Evolutionary conservation across 2,113 vertebrate species (phyloP), one percentile per base, ranked within the genome.

Genomic region (Aviceda subcristata): DNA sequence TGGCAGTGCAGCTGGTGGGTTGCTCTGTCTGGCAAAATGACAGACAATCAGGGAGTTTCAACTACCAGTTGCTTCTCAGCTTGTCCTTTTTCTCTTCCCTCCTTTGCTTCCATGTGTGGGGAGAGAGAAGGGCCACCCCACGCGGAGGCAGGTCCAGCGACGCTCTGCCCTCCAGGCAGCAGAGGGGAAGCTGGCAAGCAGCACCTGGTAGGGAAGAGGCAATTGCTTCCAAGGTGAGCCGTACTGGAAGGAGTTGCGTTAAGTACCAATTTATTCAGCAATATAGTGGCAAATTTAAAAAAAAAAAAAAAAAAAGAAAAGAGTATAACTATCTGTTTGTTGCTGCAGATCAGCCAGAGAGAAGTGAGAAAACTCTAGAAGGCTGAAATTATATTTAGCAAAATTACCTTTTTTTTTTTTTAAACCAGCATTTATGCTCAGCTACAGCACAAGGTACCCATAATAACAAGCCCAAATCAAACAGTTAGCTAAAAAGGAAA

Each of bases 111-210:
- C 22, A 14, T 8, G 7, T 11, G 3, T 2, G 3, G 6, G 4
- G 8, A 21, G 3, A 55, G 11, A 66, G 24, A 86, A 16, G 12
- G 9, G 29, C 32, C 32, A 57, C 6, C 5, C 29, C 23, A 26
- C 4, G 18, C 0, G 2, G 34, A 53, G 24, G 24, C 9, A 71
- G n/a, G n/a, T 55, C 46, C n/a, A 92, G 29, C 1, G 19, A 69
- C 30, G 55, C 10, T 71, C 34, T 53, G 38, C 45, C 12, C 19
- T 85, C 26, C 9, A 14, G 7, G 16, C 11, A 76, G 55, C 11
- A 57, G 23, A 27, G 21, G 30, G 38, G 27, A 76, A 88, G 32
- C 30, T 80, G 38, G 50, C 55, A 79, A 86, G 10, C 57, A 86
- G 36, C n/a, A 64, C 20, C 48, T 72, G 55, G 8, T 11, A 86